Evolutionary conservation across 2,113 vertebrate species (phyloP).

Genomic region (Leucopternis melanops): DNA sequence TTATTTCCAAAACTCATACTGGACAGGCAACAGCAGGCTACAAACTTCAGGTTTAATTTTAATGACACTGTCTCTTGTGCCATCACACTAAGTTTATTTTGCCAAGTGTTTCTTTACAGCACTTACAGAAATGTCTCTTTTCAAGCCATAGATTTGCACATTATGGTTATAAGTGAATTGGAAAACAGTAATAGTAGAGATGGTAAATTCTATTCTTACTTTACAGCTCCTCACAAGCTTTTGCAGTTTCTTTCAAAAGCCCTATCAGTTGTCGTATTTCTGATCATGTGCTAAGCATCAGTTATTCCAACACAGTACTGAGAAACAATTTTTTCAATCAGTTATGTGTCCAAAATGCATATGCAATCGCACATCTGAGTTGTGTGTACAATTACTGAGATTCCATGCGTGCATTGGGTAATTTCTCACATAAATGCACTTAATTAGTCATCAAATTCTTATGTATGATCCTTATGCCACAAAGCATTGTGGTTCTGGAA

Average conservation of each 20-base stretch:
- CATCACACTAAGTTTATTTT: not conserved
- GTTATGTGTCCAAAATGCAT: conserved; percentile 47
- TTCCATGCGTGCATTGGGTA: conserved; percentile 40
- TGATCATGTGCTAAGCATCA: not conserved
- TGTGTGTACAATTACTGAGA: conserved; percentile 58
- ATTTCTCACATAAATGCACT: conserved; percentile 65
- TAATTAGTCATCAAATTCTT: conserved; percentile 51
- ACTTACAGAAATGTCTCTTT: not conserved
- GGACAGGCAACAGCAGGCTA: not conserved
- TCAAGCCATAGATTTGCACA: not conserved
- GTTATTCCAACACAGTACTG: not conserved
- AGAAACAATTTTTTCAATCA: conserved; percentile 34
- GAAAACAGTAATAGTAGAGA: not conserved
- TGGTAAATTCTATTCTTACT: not conserved
- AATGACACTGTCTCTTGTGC: not conserved
- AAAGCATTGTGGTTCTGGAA: not conserved
- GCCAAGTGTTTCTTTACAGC: not conserved
- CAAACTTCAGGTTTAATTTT: not conserved
- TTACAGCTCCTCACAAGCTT: not conserved
- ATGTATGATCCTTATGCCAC: not conserved
- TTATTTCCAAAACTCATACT: not conserved
- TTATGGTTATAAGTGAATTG: not conserved
- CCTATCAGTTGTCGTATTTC: not conserved
- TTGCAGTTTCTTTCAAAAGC: not conserved
- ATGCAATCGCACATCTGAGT: conserved; percentile 1